Evolutionary conservation across 2,113 vertebrate genomes (phyloP).

Genomic region (Stigmatopora nigra): DNA sequence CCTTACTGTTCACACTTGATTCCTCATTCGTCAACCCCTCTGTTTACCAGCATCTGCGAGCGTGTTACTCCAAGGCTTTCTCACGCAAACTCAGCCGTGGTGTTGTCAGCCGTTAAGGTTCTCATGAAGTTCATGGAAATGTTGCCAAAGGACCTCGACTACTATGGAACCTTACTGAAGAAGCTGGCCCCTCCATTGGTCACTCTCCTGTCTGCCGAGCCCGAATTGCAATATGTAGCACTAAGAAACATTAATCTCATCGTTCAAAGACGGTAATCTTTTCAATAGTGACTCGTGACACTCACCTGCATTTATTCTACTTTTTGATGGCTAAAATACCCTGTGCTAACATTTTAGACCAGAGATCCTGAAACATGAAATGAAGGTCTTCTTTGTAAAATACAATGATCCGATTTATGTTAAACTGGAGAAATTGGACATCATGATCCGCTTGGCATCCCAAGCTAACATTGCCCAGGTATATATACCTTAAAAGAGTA

Average conservation of each 20-base stretch:
- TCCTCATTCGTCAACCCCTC: not conserved
- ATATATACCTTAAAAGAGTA: not conserved
- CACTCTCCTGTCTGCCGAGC: slow-evolving; percentile 91
- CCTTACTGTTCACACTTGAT: not conserved
- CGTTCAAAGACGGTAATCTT: slow-evolving; percentile 88
- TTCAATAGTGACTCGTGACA: no score
- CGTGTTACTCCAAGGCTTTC: slow-evolving; percentile 92
- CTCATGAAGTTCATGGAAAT: slow-evolving; percentile 99
- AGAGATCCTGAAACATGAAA: slow-evolving; percentile 96
- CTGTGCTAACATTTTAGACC: slow-evolving; percentile 66
- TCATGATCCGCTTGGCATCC: slow-evolving; percentile 97
- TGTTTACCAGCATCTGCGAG: slow-evolving; percentile 83
- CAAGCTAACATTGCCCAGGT: slow-evolving; percentile 99
- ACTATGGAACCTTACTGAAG: slow-evolving; percentile 92
- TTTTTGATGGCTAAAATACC: not conserved
- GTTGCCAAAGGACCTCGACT: slow-evolving; percentile 95
- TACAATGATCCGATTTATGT: slow-evolving; percentile 99
- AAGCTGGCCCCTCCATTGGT: slow-evolving; percentile 95
- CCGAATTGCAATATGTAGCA: slow-evolving; percentile 94
- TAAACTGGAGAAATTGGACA: slow-evolving; percentile 97
- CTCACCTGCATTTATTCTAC: not conserved
- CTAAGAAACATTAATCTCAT: slow-evolving; percentile 98
- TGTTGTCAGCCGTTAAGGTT: slow-evolving; percentile 94
- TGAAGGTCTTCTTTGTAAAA: slow-evolving; percentile 99
- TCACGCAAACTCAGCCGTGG: slow-evolving; percentile 95